Evolutionary conservation across 2,113 vertebrate species (phyloP), one percentile per base, ranked within the genome.

Genomic region (Speoplatyrhinus poulsoni): DNA sequence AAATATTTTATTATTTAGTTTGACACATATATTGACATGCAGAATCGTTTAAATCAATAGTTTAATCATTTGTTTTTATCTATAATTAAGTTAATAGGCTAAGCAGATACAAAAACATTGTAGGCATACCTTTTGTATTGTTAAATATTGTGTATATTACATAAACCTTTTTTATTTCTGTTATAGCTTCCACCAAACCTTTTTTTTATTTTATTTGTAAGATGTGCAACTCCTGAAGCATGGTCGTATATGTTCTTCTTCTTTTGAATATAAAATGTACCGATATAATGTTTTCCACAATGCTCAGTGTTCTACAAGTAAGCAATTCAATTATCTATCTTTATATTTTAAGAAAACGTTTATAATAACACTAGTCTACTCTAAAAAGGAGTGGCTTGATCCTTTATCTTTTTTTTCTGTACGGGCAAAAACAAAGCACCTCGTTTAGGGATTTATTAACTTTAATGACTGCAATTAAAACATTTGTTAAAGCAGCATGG

Each of bases 291-390:
- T 17, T 16, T 17, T 19, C 54, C 26, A 4, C 2, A 33, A 32
- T 7, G 9, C 19, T 69, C 61, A 73, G 67, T 75, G 50, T 67
- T 52, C 59, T 76, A 76, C 70, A 72, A 73, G 17, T 32, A 46
- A 65, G 6, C 73, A 69, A 72, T 86, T 26, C 72, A 85, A 86
- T 85, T 82, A 82, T 41, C 36, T 4, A 65, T 62, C 64, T 15
- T 59, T 54, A 49, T 58, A 73, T 46, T 87, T 90, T 87, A 88
- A 87, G 85, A 16, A 77, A 56, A 46, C 65, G 62, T 60, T 53
- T 86, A 88, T 87, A 87, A 83, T 17, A 5, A 0, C 26, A 26
- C 77, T 3, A 6, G 32, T 67, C 70, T 3, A 9, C 48, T 70
- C 70, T 73, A 57, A 65, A 69, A 53, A 82, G 64, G 72, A 78